Percentiles rank a stretch among this genome's conserved stretches.
Evolutionary conservation across 2,113 vertebrate genomes (phyloP).

Genomic region (Rhabdomys dilectus): DNA sequence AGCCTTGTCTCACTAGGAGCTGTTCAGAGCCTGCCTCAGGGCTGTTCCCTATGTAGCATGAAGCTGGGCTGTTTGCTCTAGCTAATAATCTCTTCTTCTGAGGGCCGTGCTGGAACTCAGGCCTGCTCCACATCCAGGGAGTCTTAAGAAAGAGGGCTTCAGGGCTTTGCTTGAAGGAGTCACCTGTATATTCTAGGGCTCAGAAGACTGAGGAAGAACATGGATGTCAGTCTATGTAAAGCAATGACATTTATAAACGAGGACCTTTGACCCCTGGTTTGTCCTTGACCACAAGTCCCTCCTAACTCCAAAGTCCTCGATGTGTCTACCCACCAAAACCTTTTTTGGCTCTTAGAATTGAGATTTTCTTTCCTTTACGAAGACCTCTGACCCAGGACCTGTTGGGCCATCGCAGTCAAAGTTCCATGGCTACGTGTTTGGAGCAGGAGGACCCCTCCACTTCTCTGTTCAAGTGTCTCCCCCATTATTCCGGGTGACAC

Average conservation of each 20-base stretch:
- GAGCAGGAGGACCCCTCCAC: background rate
- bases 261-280: background rate
- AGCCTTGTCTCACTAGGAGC: background rate
- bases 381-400: background rate
- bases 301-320: background rate
- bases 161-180: background rate
- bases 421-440: background rate
- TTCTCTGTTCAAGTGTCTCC: background rate
- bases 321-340: background rate
- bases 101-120: background rate
- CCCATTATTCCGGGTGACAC: rapidly evolving
- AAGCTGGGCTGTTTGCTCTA: background rate
- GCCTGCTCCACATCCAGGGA: background rate
- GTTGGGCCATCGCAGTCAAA: background rate
- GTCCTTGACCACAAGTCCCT: background rate
- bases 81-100: rapidly evolving
- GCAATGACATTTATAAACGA: background rate
- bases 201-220: background rate
- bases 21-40: rapidly evolving
- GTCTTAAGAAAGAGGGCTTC: background rate
- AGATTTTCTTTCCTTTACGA: background rate
- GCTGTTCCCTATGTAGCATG: no score
- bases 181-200: rapidly evolving
- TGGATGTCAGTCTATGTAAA: rapidly evolving
- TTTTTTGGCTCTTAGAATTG: background rate